A percentile compares a stretch with the other conserved stretches of the same genome.
These are phyloP conservation scores for Pandion haliaetus DNA, from an alignment of 2,113 vertebrate genomes.

Conservation along the genomic window DNA sequence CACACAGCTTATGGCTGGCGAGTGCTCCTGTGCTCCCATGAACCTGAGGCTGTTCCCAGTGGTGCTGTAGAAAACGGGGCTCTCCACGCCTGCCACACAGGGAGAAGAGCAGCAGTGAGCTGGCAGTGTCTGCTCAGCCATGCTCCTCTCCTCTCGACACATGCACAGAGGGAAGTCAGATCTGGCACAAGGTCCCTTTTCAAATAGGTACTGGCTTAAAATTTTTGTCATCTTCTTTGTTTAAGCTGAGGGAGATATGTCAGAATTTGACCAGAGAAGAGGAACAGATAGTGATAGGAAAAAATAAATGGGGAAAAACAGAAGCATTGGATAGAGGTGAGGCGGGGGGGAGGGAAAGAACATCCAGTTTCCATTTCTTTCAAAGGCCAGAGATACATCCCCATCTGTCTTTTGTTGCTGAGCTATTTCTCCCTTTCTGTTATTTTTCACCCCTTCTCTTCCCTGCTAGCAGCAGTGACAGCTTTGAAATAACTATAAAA, in stretches of 20 bases:
- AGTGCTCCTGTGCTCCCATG: fast-evolving
- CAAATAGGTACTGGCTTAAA: background rate
- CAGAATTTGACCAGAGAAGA: background rate
- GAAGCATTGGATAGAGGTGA: background rate
- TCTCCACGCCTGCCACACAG: fast-evolving
- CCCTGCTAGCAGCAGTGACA: background rate
- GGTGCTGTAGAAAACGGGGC: background rate
- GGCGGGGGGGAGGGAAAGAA: background rate
- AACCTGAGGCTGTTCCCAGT: background rate
- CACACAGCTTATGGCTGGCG: fast-evolving
- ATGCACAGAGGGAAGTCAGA: background rate
- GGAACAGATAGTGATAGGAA: background rate
- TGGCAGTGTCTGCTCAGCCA: background rate
- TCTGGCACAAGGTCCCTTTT: background rate
- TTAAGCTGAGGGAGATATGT: background rate
- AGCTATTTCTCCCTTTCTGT: background rate
- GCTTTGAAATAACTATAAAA: background rate
- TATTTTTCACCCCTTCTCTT: background rate
- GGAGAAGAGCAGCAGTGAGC: background rate
- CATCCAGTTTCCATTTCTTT: constrained; percentile 13
- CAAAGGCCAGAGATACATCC: background rate
- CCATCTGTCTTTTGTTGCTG: background rate
- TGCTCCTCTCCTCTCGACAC: background rate
- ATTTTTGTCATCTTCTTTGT: background rate
- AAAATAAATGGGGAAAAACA: constrained; percentile 10